A percentile compares a stretch with the other conserved stretches of the same genome.
Conservation (phyloP, 2,888 invertebrate genomes). For the Phragmatobia fuliginosa region DNA sequence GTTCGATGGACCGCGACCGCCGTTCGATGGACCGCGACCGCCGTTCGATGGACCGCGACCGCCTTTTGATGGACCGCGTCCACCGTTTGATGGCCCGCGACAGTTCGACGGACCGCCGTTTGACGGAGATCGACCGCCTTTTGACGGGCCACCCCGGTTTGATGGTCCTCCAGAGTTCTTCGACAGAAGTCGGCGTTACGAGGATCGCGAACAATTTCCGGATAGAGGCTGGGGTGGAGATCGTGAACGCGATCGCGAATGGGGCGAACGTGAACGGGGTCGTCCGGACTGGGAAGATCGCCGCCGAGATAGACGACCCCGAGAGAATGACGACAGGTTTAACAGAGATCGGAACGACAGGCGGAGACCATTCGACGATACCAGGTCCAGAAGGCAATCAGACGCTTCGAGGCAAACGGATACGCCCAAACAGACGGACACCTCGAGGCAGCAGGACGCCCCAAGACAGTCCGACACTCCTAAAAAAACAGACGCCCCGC, state of each 20-base stretch:
- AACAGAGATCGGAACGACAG: constrained; percentile 1
- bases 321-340: constrained; percentile 67
- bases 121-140: constrained; percentile 54
- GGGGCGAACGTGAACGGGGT: constrained; percentile 48
- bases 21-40: constrained; percentile 53
- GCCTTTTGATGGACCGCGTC: constrained; percentile 57
- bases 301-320: constrained; percentile 63
- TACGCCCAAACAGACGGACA: constrained; percentile 9
- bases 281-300: constrained; percentile 64
- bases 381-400: constrained; percentile 14
- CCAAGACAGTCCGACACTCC: constrained; percentile 26
- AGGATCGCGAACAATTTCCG: constrained; percentile 73
- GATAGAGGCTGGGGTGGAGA: constrained; percentile 75
- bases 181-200: constrained; percentile 77
- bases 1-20: constrained; percentile 69
- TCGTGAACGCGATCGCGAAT: constrained; percentile 32
- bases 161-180: constrained; percentile 77
- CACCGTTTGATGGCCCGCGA: constrained; percentile 55
- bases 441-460: constrained; percentile 18
- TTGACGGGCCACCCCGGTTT: constrained; percentile 52
- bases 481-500: constrained; percentile 5
- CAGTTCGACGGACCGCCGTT: constrained; percentile 49
- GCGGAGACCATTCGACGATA: constrained; percentile 66
- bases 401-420: constrained; percentile 12
- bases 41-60: constrained; percentile 59